phyloP scores from a whole-genome alignment of 2,797 vertebrate genomes.

The Acrossocheilus wenchowensis region DNA sequence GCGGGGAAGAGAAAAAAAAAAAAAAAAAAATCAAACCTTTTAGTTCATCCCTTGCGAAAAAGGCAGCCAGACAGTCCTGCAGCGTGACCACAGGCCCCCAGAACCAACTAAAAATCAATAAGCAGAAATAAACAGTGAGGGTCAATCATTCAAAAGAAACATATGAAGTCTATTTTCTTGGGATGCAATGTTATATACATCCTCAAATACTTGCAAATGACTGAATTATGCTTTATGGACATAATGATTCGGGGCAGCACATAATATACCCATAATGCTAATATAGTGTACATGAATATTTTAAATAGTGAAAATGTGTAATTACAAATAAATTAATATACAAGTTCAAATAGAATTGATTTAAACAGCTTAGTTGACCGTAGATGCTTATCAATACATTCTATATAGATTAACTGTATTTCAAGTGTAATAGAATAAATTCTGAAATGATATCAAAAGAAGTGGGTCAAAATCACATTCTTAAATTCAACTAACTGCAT shows the following conservation, averaged over 20 bases:
- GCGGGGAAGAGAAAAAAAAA: background rate
- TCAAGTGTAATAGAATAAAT: background rate
- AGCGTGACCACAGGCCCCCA: constrained; percentile 98
- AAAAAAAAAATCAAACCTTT: constrained; percentile 82
- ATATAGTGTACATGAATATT: background rate
- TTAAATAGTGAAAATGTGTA: background rate
- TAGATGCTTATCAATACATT: background rate
- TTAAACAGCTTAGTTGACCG: background rate
- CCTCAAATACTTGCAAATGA: background rate
- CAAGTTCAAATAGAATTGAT: background rate
- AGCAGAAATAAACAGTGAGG: constrained; percentile 75
- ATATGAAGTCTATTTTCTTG: background rate
- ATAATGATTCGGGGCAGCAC: background rate
- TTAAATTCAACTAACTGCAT: background rate
- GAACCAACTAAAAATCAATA: constrained; percentile 89
- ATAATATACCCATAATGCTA: background rate
- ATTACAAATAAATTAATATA: background rate
- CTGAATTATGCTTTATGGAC: background rate
- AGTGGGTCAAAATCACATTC: background rate
- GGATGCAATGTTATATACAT: background rate
- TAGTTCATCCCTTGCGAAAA: constrained; percentile 97
- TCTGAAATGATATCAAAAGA: background rate
- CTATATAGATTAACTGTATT: background rate
- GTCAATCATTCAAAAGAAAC: background rate
- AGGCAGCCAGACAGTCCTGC: constrained; percentile 98